A percentile compares a stretch with the other conserved stretches of the same genome.
Evolutionary conservation across 2,888 invertebrate genomes (phyloP).

Genomic region (Mythimna ferrago): DNA sequence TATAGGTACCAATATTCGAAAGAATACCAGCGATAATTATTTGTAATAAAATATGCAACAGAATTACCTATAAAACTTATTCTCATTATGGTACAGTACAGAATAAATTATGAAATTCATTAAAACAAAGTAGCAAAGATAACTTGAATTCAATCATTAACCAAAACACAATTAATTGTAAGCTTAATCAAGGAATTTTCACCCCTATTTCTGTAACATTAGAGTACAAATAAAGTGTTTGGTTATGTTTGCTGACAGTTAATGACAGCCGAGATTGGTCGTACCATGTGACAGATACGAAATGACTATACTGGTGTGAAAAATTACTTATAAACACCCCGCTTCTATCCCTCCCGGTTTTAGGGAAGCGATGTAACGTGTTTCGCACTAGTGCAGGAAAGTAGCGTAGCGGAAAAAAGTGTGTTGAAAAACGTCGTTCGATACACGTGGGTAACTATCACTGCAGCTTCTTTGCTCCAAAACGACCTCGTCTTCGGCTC

Average conservation of each 20-base stretch:
- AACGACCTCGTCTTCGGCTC: neutral
- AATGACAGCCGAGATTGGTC: constrained; percentile 73
- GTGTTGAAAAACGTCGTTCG: neutral
- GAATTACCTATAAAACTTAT: constrained; percentile 28
- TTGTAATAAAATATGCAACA: constrained; percentile 21
- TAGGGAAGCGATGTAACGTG: neutral
- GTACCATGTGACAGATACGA: constrained; percentile 76
- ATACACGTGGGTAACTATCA: neutral
- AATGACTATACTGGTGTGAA: constrained; percentile 73
- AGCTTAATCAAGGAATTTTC: constrained; percentile 1
- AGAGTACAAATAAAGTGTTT: constrained; percentile 19
- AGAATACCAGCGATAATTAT: constrained; percentile 29
- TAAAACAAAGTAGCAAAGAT: constrained; percentile 58
- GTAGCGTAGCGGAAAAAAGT: too few species aligned
- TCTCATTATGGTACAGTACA: constrained; percentile 36
- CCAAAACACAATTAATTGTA: constrained; percentile 36
- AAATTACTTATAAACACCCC: constrained; percentile 70
- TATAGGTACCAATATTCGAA: constrained; percentile 24
- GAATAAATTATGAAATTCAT: constrained; percentile 60
- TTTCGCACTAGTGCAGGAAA: neutral
- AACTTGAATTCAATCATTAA: constrained; percentile 57
- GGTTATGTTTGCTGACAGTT: constrained; percentile 50
- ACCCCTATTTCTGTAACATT: neutral
- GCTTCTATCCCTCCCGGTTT: neutral
- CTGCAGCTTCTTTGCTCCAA: neutral